Evolutionary conservation across 2,797 vertebrate genomes (phyloP).

Genomic region (Rhadinocentrus ornatus): DNA sequence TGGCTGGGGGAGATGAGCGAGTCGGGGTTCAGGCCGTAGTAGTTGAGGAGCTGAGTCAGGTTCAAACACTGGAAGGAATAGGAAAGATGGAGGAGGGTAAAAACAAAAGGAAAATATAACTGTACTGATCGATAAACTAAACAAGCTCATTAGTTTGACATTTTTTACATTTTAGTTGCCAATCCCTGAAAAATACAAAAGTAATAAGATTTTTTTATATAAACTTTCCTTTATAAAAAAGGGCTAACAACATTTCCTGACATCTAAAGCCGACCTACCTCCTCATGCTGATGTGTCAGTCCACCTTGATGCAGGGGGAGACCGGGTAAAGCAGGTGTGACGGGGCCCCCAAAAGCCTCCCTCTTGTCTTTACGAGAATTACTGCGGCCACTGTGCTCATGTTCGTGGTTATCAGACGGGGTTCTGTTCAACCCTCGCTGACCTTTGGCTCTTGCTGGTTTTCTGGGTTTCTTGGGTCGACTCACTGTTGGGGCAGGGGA

Average conservation of each 20-base stretch:
- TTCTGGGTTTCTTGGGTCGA: conserved; percentile 49
- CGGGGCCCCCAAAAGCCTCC: conserved; percentile 80
- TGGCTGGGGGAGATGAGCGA: conserved; percentile 90
- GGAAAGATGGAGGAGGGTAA: neutral
- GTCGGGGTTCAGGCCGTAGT: conserved; percentile 88
- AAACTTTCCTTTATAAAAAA: no score
- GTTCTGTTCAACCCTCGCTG: conserved; percentile 52
- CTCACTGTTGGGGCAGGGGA: conserved; percentile 59
- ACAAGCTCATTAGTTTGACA: no score
- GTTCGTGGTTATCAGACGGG: conserved; percentile 11
- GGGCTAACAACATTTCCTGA: neutral
- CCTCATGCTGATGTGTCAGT: conserved; percentile 83
- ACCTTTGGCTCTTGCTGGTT: conserved; percentile 33
- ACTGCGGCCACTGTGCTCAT: conserved; percentile 42
- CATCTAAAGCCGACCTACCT: conserved; percentile 79
- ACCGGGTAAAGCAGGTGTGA: conserved; percentile 42
- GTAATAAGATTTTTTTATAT: neutral
- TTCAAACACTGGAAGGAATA: conserved; percentile 89
- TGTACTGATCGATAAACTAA: neutral
- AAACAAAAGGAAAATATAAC: neutral
- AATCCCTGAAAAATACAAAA: no score
- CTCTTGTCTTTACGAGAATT: conserved; percentile 83
- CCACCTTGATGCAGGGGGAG: conserved; percentile 66
- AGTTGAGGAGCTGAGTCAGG: conserved; percentile 89
- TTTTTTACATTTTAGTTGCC: no score